Evolutionary conservation across 2,113 vertebrate genomes (phyloP).

Genomic region (Mesoclemmys tuberculata): DNA sequence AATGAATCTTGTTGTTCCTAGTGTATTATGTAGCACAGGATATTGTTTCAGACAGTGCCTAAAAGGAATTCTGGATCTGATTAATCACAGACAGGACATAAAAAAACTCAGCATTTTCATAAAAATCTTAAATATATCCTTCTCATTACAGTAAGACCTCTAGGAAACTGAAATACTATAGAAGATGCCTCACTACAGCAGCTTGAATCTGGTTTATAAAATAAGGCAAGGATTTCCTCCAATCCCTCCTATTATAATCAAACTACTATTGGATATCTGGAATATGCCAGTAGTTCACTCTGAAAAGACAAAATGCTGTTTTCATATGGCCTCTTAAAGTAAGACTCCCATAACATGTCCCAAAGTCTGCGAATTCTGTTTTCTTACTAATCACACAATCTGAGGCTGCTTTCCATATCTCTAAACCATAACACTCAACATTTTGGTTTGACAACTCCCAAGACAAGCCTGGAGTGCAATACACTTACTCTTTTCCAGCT

Average conservation of each 20-base stretch:
- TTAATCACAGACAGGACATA: not conserved
- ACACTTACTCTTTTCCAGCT: not conserved
- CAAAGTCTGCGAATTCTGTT: not conserved
- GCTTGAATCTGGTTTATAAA: not conserved
- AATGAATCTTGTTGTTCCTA: not conserved
- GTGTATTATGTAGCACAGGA: not conserved
- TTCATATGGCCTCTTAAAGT: not conserved
- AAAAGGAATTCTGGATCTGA: not conserved
- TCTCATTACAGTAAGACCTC: not conserved
- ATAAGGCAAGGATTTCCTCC: not conserved
- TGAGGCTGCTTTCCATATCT: not conserved
- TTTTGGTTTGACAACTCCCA: constrained; percentile 1
- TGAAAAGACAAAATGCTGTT: not conserved
- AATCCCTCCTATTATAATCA: not conserved
- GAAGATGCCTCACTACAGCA: not conserved
- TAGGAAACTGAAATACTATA: not conserved
- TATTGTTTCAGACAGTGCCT: not conserved
- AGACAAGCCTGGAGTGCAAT: not conserved
- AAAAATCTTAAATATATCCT: not conserved
- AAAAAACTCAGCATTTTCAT: not conserved
- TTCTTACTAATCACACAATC: constrained; percentile 16
- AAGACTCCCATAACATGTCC: not conserved
- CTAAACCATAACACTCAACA: not conserved
- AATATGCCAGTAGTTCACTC: not conserved
- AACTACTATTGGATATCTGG: not conserved